phyloP scores from a whole-genome alignment of 2,113 vertebrate species.

The Capricornis sumatraensis region DNA sequence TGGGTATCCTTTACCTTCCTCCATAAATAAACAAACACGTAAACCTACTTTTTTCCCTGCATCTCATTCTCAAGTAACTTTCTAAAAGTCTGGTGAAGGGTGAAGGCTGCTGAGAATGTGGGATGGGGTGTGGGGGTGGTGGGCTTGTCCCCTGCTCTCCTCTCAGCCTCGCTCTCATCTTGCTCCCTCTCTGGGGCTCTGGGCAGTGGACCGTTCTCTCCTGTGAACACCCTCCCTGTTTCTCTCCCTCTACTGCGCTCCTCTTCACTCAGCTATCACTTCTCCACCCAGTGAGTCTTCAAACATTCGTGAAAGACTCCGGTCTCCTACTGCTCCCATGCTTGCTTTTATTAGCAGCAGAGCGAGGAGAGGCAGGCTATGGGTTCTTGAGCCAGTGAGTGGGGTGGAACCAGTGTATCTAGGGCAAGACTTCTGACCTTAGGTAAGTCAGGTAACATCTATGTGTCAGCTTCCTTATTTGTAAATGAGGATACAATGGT shows the following conservation, averaged over 20 bases:
- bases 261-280: background rate
- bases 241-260: background rate
- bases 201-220: too few relatives aligned
- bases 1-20: background rate
- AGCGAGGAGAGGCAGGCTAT: too few relatives aligned
- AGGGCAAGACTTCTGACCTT: background rate
- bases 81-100: too few relatives aligned
- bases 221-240: background rate
- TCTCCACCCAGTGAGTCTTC: background rate
- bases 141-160: too few relatives aligned
- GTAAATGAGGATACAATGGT: background rate
- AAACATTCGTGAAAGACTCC: background rate
- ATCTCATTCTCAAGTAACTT: background rate
- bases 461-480: background rate
- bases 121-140: too few relatives aligned
- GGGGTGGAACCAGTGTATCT: too few relatives aligned
- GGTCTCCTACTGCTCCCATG: background rate
- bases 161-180: too few relatives aligned
- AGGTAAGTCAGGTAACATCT: background rate
- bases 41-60: fast-evolving
- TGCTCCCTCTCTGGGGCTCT: too few relatives aligned
- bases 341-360: background rate
- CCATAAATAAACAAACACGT: background rate
- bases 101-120: too few relatives aligned
- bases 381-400: background rate